Evolutionary conservation across 2,888 invertebrate genomes (phyloP).

Genomic region (Amitus sp.): DNA sequence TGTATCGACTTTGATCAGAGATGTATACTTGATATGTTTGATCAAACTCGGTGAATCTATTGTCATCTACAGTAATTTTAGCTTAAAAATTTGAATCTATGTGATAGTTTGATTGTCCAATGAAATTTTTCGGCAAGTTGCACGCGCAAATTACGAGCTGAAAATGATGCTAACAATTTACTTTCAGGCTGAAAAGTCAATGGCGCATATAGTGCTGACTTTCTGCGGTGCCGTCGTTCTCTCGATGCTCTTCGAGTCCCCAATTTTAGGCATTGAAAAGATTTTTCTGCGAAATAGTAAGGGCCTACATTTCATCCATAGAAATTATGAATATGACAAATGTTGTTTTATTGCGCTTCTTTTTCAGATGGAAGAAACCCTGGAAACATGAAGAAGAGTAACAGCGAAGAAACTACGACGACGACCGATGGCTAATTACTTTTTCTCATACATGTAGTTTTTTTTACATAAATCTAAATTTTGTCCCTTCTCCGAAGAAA

Average conservation of each 20-base stretch:
- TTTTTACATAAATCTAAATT: conserved; percentile 17
- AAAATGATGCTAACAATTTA: too few relatives aligned
- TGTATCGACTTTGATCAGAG: conserved; percentile 73
- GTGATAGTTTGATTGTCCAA: too few relatives aligned
- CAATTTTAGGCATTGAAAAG: conserved; percentile 77
- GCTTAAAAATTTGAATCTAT: too few relatives aligned
- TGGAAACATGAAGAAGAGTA: conserved; percentile 43
- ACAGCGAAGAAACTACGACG: conserved; percentile 44
- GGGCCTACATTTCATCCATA: conserved; percentile 2
- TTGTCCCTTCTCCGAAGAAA: too few relatives aligned
- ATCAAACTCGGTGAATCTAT: too few relatives aligned
- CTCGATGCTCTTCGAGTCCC: conserved; percentile 77
- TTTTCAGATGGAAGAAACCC: conserved; percentile 38
- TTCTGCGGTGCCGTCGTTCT: conserved; percentile 72
- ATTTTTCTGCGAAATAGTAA: conserved; percentile 71
- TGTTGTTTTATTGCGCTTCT: conserved; percentile 8
- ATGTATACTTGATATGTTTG: too few relatives aligned
- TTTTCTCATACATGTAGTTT: too few relatives aligned
- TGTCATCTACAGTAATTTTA: too few relatives aligned
- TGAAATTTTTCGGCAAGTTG: too few relatives aligned
- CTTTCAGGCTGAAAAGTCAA: conserved; percentile 70
- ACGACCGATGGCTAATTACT: conserved; percentile 38
- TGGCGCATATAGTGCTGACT: conserved; percentile 72
- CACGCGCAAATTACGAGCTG: too few relatives aligned
- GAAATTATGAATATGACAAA: conserved; percentile 5